Evolutionary conservation across 2,888 invertebrate genomes (phyloP), one percentile per base, ranked within the genome.

Genomic region (Selenia dentaria): DNA sequence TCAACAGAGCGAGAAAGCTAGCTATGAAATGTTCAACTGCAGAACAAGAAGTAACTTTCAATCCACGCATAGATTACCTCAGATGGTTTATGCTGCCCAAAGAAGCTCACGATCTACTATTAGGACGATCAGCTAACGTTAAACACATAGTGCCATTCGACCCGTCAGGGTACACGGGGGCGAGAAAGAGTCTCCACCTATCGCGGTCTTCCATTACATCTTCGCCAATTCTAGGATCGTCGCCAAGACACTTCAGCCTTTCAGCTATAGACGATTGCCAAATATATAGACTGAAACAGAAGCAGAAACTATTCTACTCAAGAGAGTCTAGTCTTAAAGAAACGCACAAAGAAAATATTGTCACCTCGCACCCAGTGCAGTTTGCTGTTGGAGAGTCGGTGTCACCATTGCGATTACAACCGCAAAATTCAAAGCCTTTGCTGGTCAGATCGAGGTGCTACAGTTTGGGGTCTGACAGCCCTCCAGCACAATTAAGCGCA

Each of bases 31-130:
- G 93, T 61, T 93, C 94, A 6, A 91, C 94, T 39, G 93, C 94
- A 13, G 96, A 97, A 71, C 95, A 95, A 57, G 93, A 93, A 57
- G 92, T 94, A 12, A 90, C 92, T 56, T 96, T 97, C 68, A 94
- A 94, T 62, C 89, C 92, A 8, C 91, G 93, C 31, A 93, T 94
- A 28, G 94, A 95, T 57, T 91, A 92, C 39, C 84, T 97, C 8
- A 92, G 97, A 51, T 98, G 97, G 97, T 98, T 97, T 81, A 94
- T 97, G 92, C 79, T 97, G 37, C 97, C 97, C 0, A 95, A 95
- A 70, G 97, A 98, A 87, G 97, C 97, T 0, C 95, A 96, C 67
- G 93, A 94, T 57, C 91, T 96, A 22, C 81, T 96, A 1, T 86
- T 95, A 0, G 95, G 95, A 11, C 93, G 94, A 64, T 95, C 95